Evolutionary conservation across 2,113 vertebrate species (phyloP), one percentile per base, ranked within the genome.

Genomic region (Zosterops pallidus): DNA sequence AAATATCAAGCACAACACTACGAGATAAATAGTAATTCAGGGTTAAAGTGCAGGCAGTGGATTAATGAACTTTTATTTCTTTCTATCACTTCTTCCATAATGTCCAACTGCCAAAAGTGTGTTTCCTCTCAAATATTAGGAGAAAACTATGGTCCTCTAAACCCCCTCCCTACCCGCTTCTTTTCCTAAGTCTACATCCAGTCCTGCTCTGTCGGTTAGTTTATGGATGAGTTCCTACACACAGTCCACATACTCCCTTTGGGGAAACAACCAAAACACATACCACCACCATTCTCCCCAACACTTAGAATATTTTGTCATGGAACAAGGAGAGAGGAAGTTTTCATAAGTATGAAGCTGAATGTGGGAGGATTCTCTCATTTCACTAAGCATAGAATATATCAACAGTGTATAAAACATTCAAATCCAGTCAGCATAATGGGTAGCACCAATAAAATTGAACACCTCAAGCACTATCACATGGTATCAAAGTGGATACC

Each of bases 331-430:
- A 85, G 39, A 68, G 5, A 29, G 37, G 23, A 50, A 81, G 5
- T 91, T 70, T 29, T 67, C 47, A 63, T 15, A 17, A 63, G 20
- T 31, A 52, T 33, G 33, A 78, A 37, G 11, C 14, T 33, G 37
- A 82, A 41, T 21, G 7, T 1, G 0, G 5, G 39, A 74, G 1
- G 1, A 18, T 67, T 53, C 14, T 55, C 9, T 71, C 12, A 42
- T 67, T 70, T 70, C 46, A 44, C 8, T 70, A 14, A 15, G 10
- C 9, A 39, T 5, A 55, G 74, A 70, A 2, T 33, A 28, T 35
- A 11, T 29, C 15, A 75, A 46, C 1, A 24, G 6, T 15, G 11
- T 14, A 77, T 16, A 50, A 53, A 83, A 56, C 4, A 4, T 35
- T 9, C 0, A 12, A 42, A 33, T 47, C 19, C 62, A 68, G 8